Evolutionary conservation across 2,113 vertebrate species (phyloP), one percentile per base, ranked within the genome.

Genomic region (Silurus asotus): DNA sequence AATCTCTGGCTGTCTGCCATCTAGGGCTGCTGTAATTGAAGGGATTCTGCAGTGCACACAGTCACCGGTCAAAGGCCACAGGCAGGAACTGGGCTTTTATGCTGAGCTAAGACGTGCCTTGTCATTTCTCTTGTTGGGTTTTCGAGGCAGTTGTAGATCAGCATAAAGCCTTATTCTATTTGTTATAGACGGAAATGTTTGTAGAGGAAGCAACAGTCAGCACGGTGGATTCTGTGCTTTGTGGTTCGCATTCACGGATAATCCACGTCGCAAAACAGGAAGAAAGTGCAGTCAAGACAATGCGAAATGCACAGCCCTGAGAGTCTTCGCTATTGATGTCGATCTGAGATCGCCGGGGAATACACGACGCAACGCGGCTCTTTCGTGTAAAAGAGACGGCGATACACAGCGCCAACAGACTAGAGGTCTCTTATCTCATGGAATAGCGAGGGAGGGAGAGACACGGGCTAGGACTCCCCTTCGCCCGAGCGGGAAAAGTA

Each of bases 1-100:
- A 88, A 88, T 90, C 89, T 89, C 90, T 92, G 93, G 92, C 90
- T 88, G 88, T 72, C 89, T 90, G 91, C 93, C 93, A 93, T 88
- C 64, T 64, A 84, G 87, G 90, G 88, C 90, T 85, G 84, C 79
- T 88, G 89, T 88, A 92, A 93, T 88, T 92, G 72, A 86, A 93
- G 90, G 90, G 90, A 90, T 88, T 91, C 84, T 90, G 89, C 91
- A 65, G 80, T 53, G 86, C 20, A 49, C 64, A 88, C 84, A 86
- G 48, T 45, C 82, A 85, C 84, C 19, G 84, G 84, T 89, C 88
- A 91, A 87, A 84, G 83, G 83, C 56, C 48, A 56, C 45, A 28
- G 88, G 91, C 88, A 92, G 76, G 75, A 15, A 53, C 59, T 48
- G 45, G 55, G 62, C 75, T 81, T 58, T 59, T 53, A 13, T 28